These are phyloP conservation scores for Acipenser ruthenus DNA, from an alignment of 2,797 vertebrate genomes.

Conservation along the genomic window DNA sequence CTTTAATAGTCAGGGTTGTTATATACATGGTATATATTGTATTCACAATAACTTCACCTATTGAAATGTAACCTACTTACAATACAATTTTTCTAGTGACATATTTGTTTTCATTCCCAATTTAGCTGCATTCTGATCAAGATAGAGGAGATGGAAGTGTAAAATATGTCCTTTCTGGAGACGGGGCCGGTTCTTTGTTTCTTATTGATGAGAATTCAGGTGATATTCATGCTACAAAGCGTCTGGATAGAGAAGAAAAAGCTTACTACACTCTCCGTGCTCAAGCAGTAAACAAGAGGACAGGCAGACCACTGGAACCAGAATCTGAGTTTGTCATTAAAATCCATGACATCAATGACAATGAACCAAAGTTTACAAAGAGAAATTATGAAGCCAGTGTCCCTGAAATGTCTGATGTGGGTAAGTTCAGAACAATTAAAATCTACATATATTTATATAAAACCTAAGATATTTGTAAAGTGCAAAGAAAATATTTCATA, in stretches of 20 bases:
- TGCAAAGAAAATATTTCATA: too few species aligned
- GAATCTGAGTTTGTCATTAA: conserved; percentile 97
- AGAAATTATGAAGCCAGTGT: conserved; percentile 51
- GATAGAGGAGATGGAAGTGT: conserved; percentile 89
- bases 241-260: conserved; percentile 92
- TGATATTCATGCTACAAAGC: conserved; percentile 92
- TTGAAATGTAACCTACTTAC: too few species aligned
- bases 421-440: conserved; percentile 47
- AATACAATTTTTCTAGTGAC: too few species aligned
- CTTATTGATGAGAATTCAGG: conserved; percentile 94
- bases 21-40: too few species aligned
- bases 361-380: conserved; percentile 83
- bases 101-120: conserved; percentile 16
- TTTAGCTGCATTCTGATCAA: conserved; percentile 90
- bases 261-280: conserved; percentile 83
- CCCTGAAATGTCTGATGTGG: conserved; percentile 88
- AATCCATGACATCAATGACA: conserved; percentile 97
- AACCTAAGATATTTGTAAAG: too few species aligned
- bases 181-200: conserved; percentile 87
- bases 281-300: conserved; percentile 83
- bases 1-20: too few species aligned
- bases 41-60: too few species aligned
- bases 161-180: conserved; percentile 89
- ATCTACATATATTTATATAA: too few species aligned
- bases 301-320: conserved; percentile 81